Percentiles rank a stretch among this genome's conserved stretches.
Conservation (phyloP, 2,888 invertebrate species). For the Hirtodrosophila cameraria region DNA sequence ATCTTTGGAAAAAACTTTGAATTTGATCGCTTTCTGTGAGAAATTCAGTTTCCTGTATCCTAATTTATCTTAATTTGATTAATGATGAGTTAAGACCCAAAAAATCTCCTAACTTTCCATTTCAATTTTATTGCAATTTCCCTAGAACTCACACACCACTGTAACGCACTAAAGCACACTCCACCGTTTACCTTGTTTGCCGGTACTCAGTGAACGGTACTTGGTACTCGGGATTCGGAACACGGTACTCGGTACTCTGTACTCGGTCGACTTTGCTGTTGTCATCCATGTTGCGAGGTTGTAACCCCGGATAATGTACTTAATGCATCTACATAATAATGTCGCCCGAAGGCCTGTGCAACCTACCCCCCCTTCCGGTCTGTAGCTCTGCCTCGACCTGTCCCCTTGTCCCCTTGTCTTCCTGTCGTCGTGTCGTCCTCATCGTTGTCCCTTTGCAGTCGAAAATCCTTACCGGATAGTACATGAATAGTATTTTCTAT, state of each 20-base stretch:
- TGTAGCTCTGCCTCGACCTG: no score
- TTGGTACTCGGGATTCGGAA: neutral
- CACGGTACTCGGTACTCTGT: conserved; percentile 6
- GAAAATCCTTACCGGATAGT: conserved; percentile 56
- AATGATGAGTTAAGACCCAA: no score
- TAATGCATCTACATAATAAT: conserved; percentile 83
- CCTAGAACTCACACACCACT: conserved; percentile 24
- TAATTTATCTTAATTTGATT: no score
- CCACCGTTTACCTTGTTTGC: conserved; percentile 57
- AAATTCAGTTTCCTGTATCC: no score
- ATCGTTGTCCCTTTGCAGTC: neutral
- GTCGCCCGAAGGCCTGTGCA: conserved; percentile 72
- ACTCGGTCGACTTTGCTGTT: conserved; percentile 34
- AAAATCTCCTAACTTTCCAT: neutral
- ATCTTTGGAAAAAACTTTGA: no score
- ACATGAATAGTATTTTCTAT: conserved; percentile 73
- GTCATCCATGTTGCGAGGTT: conserved; percentile 70
- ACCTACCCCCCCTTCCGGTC: conserved; percentile 21
- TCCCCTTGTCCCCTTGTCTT: neutral
- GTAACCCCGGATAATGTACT: conserved; percentile 83
- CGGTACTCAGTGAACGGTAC: conserved; percentile 37
- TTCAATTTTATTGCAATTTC: neutral
- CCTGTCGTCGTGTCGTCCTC: conserved; percentile 5
- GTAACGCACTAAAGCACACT: conserved; percentile 32
- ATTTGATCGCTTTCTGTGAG: no score